These are phyloP conservation scores for Mus spicilegus DNA, from an alignment of 2,113 vertebrate genomes.

Conservation along the genomic window DNA sequence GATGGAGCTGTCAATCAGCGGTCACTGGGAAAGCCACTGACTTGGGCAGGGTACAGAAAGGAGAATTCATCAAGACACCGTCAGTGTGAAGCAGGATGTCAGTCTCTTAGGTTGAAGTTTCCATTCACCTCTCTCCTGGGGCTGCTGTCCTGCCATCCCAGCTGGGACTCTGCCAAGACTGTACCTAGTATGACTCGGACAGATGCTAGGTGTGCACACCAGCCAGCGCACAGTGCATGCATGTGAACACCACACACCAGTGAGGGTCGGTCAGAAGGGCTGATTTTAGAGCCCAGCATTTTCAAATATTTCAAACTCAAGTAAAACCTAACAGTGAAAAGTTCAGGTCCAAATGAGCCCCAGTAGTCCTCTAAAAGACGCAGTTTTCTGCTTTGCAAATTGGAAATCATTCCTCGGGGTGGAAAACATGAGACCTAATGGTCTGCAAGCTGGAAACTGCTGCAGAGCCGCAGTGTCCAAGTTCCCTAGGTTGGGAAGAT, in stretches of 20 bases:
- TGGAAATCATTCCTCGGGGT: slow-evolving; percentile 49
- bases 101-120: not conserved
- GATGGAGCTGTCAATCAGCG: not conserved
- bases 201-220: not conserved
- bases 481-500: not conserved
- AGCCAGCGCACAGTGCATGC: accelerated
- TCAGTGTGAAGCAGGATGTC: not conserved
- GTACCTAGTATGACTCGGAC: not conserved
- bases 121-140: not conserved
- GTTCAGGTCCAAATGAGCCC: slow-evolving; percentile 12
- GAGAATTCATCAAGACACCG: not conserved
- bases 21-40: not conserved
- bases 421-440: not conserved
- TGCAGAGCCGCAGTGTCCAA: accelerated
- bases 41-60: not conserved
- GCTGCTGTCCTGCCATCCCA: not conserved
- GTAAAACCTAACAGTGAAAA: slow-evolving; percentile 6
- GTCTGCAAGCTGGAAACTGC: not conserved
- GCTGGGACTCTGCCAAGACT: not conserved
- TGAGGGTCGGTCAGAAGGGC: not conserved
- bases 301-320: not conserved
- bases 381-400: slow-evolving; percentile 68
- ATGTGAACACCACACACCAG: accelerated
- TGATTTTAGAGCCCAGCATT: not conserved
- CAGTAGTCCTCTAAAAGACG: slow-evolving; percentile 16